Evolutionary conservation across 1,140 invertebrate species (phyloP).

Genomic region (Geopemphigus sp.): DNA sequence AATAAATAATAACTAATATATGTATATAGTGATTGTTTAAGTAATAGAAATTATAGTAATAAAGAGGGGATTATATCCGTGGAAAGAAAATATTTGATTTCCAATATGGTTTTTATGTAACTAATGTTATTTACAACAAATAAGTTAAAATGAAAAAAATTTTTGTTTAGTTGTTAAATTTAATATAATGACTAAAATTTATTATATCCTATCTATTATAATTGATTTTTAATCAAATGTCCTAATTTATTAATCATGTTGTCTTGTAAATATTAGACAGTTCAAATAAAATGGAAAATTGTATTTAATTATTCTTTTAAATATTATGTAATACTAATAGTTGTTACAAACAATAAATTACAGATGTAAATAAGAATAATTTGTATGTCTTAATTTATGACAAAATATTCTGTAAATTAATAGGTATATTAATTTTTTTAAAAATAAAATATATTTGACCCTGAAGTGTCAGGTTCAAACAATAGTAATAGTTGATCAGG

Average conservation of each 20-base stretch:
- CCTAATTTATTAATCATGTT: neutral
- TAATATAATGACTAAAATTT: neutral
- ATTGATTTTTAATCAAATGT: neutral
- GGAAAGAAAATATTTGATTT: too few relatives aligned
- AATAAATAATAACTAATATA: too few relatives aligned
- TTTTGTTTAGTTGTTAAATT: too few relatives aligned
- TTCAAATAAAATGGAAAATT: neutral
- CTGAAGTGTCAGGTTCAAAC: neutral
- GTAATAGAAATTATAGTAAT: too few relatives aligned
- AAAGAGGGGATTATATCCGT: too few relatives aligned
- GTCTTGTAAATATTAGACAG: neutral
- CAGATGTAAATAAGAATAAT: constrained; percentile 23
- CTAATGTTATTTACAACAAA: too few relatives aligned
- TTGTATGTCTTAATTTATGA: constrained; percentile 26
- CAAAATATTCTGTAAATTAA: constrained; percentile 18
- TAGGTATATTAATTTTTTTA: neutral
- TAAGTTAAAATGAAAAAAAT: too few relatives aligned
- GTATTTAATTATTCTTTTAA: too few relatives aligned
- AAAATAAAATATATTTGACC: constrained; percentile 4
- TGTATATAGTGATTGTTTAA: too few relatives aligned
- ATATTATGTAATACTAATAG: too few relatives aligned
- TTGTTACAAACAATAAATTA: constrained; percentile 7
- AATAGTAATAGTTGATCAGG: constrained; percentile 1
- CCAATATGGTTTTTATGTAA: too few relatives aligned
- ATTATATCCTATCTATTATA: neutral